A percentile compares a stretch with the other conserved stretches of the same genome.
Evolutionary conservation across 2,888 invertebrate genomes (phyloP).

Genomic region (Brachypterus glaber): DNA sequence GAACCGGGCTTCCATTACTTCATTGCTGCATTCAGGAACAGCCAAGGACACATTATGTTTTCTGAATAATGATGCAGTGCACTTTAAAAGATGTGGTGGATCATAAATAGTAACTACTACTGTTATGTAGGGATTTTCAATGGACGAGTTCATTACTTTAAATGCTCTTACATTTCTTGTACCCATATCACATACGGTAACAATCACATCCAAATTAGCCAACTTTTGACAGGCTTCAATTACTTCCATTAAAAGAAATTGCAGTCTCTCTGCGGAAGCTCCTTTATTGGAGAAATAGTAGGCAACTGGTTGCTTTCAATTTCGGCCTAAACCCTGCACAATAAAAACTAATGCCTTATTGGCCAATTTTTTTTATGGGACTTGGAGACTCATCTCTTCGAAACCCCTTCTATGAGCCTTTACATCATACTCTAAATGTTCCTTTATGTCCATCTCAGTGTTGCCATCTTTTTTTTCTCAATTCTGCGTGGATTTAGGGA

Average conservation of each 20-base stretch:
- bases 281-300: slow-evolving; percentile 12
- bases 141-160: slow-evolving; percentile 1
- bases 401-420: not conserved
- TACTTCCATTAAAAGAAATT: slow-evolving; percentile 6
- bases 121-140: not conserved
- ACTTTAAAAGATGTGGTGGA: slow-evolving; percentile 2
- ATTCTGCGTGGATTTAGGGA: too few species aligned
- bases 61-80: slow-evolving; percentile 1
- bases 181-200: slow-evolving; percentile 15
- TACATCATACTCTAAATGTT: slow-evolving; percentile 3
- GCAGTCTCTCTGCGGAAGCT: not conserved
- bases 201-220: slow-evolving; percentile 9
- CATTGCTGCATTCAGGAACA: not conserved
- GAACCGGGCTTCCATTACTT: slow-evolving; percentile 5
- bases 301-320: slow-evolving; percentile 15
- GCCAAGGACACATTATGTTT: not conserved
- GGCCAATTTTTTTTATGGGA: not conserved
- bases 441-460: slow-evolving; percentile 14
- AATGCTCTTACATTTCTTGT: slow-evolving; percentile 13
- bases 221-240: slow-evolving; percentile 5
- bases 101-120: not conserved
- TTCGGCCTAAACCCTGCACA: slow-evolving; percentile 3
- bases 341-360: slow-evolving; percentile 13
- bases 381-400: not conserved
- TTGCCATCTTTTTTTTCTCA: too few species aligned